Evolutionary conservation across 2,113 vertebrate species (phyloP).

Genomic region (Carollia perspicillata): DNA sequence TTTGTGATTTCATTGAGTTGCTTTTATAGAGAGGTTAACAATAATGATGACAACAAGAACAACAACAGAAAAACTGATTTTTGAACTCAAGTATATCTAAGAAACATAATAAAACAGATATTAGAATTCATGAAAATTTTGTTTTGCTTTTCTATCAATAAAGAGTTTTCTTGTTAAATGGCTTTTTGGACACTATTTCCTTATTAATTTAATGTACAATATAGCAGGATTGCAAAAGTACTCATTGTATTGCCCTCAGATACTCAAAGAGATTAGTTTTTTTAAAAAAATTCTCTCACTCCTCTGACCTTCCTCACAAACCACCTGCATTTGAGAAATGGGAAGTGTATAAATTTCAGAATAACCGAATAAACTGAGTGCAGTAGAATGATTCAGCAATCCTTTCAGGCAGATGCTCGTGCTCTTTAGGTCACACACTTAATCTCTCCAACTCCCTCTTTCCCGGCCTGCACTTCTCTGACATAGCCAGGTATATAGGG

Average conservation of each 20-base stretch:
- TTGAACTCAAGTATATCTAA: conserved; percentile 54
- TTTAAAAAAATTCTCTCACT: neutral
- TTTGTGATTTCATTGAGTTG: neutral
- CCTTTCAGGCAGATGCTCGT: neutral
- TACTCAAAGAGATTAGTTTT: neutral
- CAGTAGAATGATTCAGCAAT: neutral
- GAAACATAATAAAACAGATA: conserved; percentile 67
- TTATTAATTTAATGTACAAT: conserved; percentile 41
- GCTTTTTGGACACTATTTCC: conserved; percentile 64
- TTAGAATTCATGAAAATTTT: conserved; percentile 65
- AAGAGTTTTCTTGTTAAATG: conserved; percentile 77
- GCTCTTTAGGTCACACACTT: neutral
- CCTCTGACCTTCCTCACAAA: conserved; percentile 13
- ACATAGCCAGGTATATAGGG: neutral
- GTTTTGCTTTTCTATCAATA: conserved; percentile 79
- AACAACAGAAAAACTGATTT: conserved; percentile 49
- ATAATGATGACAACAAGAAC: neutral
- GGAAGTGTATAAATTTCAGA: neutral
- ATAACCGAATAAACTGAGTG: neutral
- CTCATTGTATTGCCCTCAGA: neutral
- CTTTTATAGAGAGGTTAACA: conserved; percentile 27
- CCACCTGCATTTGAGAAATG: neutral
- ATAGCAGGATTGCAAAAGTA: neutral
- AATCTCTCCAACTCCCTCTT: neutral
- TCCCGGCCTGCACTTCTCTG: neutral